Evolutionary conservation across 2,797 vertebrate species (phyloP), one percentile per base, ranked within the genome.

Genomic region (Xiphorhynchus erythropygius): DNA sequence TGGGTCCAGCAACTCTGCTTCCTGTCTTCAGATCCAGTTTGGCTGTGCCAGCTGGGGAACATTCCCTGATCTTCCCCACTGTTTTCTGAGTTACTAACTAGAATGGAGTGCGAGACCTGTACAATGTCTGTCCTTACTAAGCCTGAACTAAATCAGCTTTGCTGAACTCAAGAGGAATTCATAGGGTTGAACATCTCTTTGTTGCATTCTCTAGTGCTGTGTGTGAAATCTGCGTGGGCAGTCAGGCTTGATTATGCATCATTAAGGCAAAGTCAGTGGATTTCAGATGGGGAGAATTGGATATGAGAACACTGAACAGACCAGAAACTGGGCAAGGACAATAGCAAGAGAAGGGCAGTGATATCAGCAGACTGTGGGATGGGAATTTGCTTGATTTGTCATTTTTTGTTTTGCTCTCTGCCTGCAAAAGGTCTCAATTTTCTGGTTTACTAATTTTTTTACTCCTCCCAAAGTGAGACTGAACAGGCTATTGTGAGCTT

Each of bases 321-420:
- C 60, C 53, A 95, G 57, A 93, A 93, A 83, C 27, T 46, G 64
- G 32, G 39, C 6, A 13, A 84, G 33, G 33, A 80, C 42, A 87
- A 73, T 25, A 75, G 49, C 46, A 65, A 75, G 76, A 74, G 57
- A 88, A 87, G 41, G 64, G 24, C 82, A 57, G 37, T 80, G 39
- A 46, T 74, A 46, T 55, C 33, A 80, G 42, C 56, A 75, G 37
- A 64, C 59, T 78, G 94, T 94, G 69, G 90, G 80, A 87, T 88
- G 42, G 85, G 87, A 94, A 94, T 95, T 85, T 71, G 82, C 76
- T 80, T 37, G 25, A 59, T 35, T 85, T 78, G 85, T 39, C 8
- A 50, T 78, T 95, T 90, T 87, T 68, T 18, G 7, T 57, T 84
- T 78, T 81, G 30, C 27, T 75, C 10, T 83, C 42, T 89, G 70